Percentiles rank a stretch among this genome's conserved stretches.
Conservation (phyloP, 2,888 invertebrate genomes). For the Saturnia japonica region DNA sequence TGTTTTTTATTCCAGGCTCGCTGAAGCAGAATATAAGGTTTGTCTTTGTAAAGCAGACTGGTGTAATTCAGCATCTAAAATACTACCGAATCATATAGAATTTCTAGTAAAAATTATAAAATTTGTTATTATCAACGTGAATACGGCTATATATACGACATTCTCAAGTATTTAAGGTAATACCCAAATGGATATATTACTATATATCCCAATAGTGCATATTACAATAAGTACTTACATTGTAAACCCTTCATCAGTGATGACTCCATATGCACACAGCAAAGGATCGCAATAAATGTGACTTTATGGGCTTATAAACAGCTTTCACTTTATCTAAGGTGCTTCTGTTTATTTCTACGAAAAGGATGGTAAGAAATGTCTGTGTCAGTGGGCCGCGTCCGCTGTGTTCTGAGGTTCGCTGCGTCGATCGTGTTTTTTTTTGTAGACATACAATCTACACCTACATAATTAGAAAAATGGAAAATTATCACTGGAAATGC, state of each 20-base stretch:
- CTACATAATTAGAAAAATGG: conserved; percentile 71
- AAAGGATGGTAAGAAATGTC: conserved; percentile 78
- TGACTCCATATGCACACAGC: conserved; percentile 51
- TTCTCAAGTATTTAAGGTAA: not conserved
- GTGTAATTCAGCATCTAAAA: conserved; percentile 55
- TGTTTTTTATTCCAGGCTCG: conserved; percentile 40
- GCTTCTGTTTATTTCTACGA: conserved; percentile 76
- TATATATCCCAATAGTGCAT: not conserved
- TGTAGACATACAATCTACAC: conserved; percentile 64
- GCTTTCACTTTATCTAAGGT: conserved; percentile 79
- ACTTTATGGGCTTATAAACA: conserved; percentile 73
- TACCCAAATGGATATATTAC: not conserved
- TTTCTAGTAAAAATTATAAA: not conserved
- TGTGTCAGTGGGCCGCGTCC: conserved; percentile 79
- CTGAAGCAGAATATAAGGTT: conserved; percentile 66
- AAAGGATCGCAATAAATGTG: conserved; percentile 69
- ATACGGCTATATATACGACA: not conserved
- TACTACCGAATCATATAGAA: conserved; percentile 14
- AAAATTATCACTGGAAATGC: conserved; percentile 37
- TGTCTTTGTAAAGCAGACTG: conserved; percentile 71
- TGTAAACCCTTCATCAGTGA: conserved; percentile 44
- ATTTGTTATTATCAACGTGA: not conserved
- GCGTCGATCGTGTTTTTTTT: conserved; percentile 62
- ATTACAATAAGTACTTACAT: conserved; percentile 7
- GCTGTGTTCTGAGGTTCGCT: conserved; percentile 55